Evolutionary conservation across 2,113 vertebrate species (phyloP), one percentile per base, ranked within the genome.

Genomic region (Corydoras sp.): DNA sequence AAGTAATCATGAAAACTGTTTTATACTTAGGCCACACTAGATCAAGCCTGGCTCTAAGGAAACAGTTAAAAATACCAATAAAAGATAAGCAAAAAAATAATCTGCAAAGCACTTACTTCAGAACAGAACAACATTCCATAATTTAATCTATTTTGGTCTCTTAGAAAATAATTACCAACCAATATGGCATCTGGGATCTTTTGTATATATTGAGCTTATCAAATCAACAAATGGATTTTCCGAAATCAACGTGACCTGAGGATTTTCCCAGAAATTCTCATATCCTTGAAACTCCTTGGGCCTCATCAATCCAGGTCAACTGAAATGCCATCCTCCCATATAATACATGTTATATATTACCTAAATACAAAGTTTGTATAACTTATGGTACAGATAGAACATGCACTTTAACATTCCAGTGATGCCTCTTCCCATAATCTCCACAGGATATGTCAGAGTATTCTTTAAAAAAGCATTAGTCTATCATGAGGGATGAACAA

Each of bases 1-100:
- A 76, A 58, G 71, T 76, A 64, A 76, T 76, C 66, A 54, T 56
- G 58, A 53, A 29, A 70, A 10, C 53, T 35, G 49, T 72, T 62
- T 59, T 6, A 13, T 77, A 24, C 15, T 62, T 18, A 61, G 49
- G 59, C 73, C 58, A 76, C 68, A 69, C 66, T 35, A 58, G 56
- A 12, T 48, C 59, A 62, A 75, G 72, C 56, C 30, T 75, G 12
- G 61, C 61, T 68, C 68, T 73, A 72, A 66, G 10, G 30, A 3
- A n/a, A 75, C 49, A 60, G 49, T 59, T 69, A 43, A 9, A 29
- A 48, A 54, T 58, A 31, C 43, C 50, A 4, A 60, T 64, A 64
- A 59, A 75, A 78, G 15, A 53, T 31, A 73, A 64, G 62, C 35
- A 62, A 68, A 56, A 72, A 69, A 69, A 56, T 35, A 56, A 13